Evolutionary conservation across 1,140 invertebrate genomes (phyloP).

Genomic region (Agrypnia vestita): DNA sequence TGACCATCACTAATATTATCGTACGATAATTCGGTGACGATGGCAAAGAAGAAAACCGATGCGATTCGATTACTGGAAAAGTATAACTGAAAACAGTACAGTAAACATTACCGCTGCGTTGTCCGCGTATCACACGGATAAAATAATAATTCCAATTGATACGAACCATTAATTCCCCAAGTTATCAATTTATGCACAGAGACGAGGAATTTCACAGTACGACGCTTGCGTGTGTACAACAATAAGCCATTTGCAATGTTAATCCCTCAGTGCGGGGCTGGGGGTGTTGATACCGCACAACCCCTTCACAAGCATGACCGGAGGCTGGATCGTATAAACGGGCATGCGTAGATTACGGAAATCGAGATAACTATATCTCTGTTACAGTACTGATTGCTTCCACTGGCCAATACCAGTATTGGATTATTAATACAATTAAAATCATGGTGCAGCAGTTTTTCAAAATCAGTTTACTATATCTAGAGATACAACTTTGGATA

Average conservation of each 20-base stretch:
- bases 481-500: too few relatives aligned
- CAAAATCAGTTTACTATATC: too few relatives aligned
- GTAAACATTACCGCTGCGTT: not conserved
- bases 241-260: conserved; percentile 44
- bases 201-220: not conserved
- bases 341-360: too few relatives aligned
- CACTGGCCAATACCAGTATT: too few relatives aligned
- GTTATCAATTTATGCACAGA: conserved; percentile 30
- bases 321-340: too few relatives aligned
- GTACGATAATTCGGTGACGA: not conserved
- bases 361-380: too few relatives aligned
- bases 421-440: too few relatives aligned
- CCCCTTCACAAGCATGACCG: not conserved
- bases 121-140: not conserved
- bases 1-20: too few relatives aligned
- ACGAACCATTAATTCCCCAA: conserved; percentile 40
- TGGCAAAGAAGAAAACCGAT: not conserved
- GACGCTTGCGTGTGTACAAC: not conserved
- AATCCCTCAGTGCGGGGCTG: not conserved
- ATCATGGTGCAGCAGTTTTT: too few relatives aligned
- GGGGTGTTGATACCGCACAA: not conserved
- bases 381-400: too few relatives aligned
- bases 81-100: conserved; percentile 6
- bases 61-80: conserved; percentile 6
- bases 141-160: conserved; percentile 39